Evolutionary conservation across 2,113 vertebrate genomes (phyloP).

Genomic region (Vidua chalybeata): DNA sequence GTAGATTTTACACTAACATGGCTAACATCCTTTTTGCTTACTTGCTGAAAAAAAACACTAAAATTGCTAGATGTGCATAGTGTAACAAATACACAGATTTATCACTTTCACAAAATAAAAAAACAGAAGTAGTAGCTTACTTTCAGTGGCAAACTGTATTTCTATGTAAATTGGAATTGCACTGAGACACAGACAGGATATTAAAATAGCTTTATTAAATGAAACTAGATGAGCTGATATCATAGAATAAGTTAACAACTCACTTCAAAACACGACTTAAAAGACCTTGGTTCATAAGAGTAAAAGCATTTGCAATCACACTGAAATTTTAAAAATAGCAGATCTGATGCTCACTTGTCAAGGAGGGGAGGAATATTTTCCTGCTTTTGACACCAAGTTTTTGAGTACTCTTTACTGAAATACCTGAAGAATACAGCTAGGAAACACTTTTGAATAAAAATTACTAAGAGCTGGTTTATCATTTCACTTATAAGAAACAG

Average conservation of each 20-base stretch:
- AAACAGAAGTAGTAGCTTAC: neutral
- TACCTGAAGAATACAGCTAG: neutral
- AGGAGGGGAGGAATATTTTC: neutral
- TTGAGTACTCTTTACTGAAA: neutral
- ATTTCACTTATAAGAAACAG: neutral
- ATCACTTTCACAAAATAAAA: neutral
- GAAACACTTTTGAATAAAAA: neutral
- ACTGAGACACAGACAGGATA: neutral
- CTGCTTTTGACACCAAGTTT: neutral
- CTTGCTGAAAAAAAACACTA: neutral
- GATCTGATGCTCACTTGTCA: neutral
- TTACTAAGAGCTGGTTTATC: neutral
- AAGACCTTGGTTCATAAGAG: neutral
- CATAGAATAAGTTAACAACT: neutral
- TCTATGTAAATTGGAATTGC: neutral
- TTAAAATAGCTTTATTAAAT: conserved; percentile 16
- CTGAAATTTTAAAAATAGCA: neutral
- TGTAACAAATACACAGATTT: neutral
- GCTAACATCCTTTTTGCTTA: neutral
- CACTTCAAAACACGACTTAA: neutral
- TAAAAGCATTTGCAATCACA: neutral
- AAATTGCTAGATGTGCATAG: neutral
- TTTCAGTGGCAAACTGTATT: neutral
- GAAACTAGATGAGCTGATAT: neutral
- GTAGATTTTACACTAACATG: neutral